A percentile compares a stretch with the other conserved stretches of the same genome.
These are phyloP conservation scores for Mesochorus sp. DNA, from an alignment of 2,888 invertebrate species.

Conservation along the genomic window DNA sequence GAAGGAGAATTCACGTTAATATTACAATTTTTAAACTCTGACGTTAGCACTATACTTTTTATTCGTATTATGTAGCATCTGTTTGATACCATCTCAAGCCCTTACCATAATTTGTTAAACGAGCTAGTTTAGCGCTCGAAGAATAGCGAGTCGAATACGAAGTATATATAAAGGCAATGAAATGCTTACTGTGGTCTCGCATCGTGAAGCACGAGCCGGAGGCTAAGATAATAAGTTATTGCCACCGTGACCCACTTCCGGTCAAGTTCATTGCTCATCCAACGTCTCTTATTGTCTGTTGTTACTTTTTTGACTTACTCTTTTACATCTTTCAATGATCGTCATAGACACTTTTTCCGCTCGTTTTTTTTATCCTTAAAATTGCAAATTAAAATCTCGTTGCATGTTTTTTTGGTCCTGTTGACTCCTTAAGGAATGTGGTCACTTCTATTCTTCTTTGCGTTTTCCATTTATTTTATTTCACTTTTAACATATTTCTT, in stretches of 20 bases:
- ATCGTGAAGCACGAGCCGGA: conserved; percentile 26
- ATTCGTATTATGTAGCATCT: too few species aligned
- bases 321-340: conserved; percentile 26
- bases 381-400: not conserved
- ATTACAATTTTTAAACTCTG: too few species aligned
- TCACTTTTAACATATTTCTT: too few species aligned
- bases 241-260: conserved; percentile 78
- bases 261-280: conserved; percentile 80
- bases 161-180: conserved; percentile 47
- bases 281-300: conserved; percentile 63
- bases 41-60: too few species aligned
- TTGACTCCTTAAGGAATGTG: too few species aligned
- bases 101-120: conserved; percentile 11
- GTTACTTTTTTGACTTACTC: conserved; percentile 16
- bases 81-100: too few species aligned
- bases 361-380: conserved; percentile 4
- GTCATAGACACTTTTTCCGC: too few species aligned
- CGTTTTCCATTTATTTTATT: too few species aligned
- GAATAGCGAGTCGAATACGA: conserved; percentile 12
- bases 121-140: conserved; percentile 16
- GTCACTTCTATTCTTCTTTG: too few species aligned
- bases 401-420: too few species aligned
- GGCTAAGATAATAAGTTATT: conserved; percentile 64
- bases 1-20: too few species aligned
- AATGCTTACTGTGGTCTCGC: conserved; percentile 27